Evolutionary conservation across 2,888 invertebrate genomes (phyloP), one percentile per base, ranked within the genome.

Genomic region (Papilio elwesi): DNA sequence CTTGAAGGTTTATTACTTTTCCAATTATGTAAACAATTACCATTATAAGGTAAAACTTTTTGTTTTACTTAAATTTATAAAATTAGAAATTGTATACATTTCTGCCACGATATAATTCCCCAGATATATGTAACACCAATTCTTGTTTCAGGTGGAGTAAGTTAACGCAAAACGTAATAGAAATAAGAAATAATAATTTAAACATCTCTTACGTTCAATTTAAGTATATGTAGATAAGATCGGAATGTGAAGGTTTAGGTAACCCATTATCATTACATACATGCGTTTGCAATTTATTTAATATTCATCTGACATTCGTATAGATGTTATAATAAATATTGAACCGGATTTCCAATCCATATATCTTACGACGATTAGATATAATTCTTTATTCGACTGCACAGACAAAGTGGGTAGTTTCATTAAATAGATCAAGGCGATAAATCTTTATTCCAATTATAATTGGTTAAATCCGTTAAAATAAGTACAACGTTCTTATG

Each of bases 251-350:
- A 72, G 68, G 72, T 64, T 72, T 68, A n/a, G n/a, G n/a, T 66
- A 70, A 69, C 74, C 68, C 71, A 70, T 64, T 73, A 77, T 76
- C 74, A 78, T 76, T 76, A 76, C 75, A 77, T 78, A 76, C 75
- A 76, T 75, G 75, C 75, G 73, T 70, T 77, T 77, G 74, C 73
- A 77, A 77, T 77, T 76, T 76, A 74, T 77, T 72, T 74, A 69
- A 74, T 66, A 75, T 68, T 68, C 63, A 38, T 55, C 55, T 73
- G 68, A 73, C 68, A 73, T 68, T 72, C 72, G 55, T 73, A 71
- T 66, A 70, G 66, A 74, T 74, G 53, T 76, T 71, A 75, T 70
- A 70, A 74, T 74, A 68, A 74, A 71, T 59, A 66, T 36, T 66
- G 65, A 74, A 65, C 68, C 71, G 68, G 68, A 74, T 74, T 71